These are phyloP conservation scores for Lochmaea crataegi DNA, from an alignment of 2,888 invertebrate genomes.

Conservation along the genomic window DNA sequence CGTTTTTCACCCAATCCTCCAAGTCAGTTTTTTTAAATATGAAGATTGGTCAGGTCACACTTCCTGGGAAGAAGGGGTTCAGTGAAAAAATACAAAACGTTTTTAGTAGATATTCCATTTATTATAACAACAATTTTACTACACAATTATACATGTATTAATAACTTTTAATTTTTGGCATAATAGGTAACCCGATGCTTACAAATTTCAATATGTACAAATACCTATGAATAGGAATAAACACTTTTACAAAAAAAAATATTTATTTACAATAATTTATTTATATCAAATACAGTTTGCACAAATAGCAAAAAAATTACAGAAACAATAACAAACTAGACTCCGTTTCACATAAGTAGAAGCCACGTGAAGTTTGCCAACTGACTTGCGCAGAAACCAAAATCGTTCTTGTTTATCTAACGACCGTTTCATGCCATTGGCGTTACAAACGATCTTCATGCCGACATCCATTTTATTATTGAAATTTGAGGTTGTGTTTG, in stretches of 20 bases:
- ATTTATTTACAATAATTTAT: constrained; percentile 42
- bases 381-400: no score
- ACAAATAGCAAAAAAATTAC: constrained; percentile 29
- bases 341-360: no score
- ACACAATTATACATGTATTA: constrained; percentile 62
- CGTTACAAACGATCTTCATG: no score
- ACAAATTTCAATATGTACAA: constrained; percentile 56
- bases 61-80: background rate
- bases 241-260: constrained; percentile 35
- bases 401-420: no score
- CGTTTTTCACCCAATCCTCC: no score
- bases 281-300: constrained; percentile 31
- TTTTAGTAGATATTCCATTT: constrained; percentile 51
- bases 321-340: background rate
- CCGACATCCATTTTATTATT: no score
- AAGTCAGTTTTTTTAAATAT: no score
- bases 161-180: constrained; percentile 57
- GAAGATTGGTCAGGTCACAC: no score
- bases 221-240: constrained; percentile 45
- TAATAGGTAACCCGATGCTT: constrained; percentile 59
- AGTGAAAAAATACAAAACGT: background rate
- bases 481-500: no score
- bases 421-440: no score
- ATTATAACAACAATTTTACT: constrained; percentile 64
- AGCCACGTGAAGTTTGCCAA: no score